These are phyloP conservation scores for human DNA, from an alignment of 2,113 vertebrate species.

Conservation along the genomic window DNA sequence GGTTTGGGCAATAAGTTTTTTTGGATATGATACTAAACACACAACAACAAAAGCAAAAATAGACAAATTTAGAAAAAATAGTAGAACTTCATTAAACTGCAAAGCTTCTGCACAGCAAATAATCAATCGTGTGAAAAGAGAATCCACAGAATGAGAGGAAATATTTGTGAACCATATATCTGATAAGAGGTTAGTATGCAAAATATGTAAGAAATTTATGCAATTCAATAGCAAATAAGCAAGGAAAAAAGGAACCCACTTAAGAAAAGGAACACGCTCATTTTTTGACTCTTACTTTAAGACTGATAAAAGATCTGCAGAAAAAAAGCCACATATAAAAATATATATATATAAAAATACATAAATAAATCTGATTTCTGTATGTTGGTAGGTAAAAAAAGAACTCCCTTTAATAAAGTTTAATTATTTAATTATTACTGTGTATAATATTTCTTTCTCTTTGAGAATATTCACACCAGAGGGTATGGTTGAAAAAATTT, in stretches of 20 bases:
- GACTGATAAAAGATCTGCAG: neutral
- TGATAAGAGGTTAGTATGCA: neutral
- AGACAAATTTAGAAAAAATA: too few relatives aligned
- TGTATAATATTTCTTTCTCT: neutral
- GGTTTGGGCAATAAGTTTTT: neutral
- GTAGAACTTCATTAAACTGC: neutral
- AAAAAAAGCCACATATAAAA: neutral
- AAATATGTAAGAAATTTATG: neutral
- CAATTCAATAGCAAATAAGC: neutral
- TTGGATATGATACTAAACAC: neutral
- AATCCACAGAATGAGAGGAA: neutral
- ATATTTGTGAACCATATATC: neutral
- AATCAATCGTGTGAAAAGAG: neutral
- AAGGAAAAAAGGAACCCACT: neutral
- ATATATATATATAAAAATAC: neutral
- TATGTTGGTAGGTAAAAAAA: neutral
- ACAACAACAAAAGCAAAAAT: neutral
- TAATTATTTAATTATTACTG: neutral
- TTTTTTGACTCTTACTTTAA: neutral
- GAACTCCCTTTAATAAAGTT: neutral
- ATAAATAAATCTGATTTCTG: neutral
- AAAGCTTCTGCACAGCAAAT: neutral
- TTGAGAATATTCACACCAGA: neutral
- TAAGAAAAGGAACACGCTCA: neutral
- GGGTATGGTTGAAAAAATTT: neutral